These are phyloP conservation scores for Spinus pinus DNA, from an alignment of 2,797 vertebrate species.

Conservation along the genomic window DNA sequence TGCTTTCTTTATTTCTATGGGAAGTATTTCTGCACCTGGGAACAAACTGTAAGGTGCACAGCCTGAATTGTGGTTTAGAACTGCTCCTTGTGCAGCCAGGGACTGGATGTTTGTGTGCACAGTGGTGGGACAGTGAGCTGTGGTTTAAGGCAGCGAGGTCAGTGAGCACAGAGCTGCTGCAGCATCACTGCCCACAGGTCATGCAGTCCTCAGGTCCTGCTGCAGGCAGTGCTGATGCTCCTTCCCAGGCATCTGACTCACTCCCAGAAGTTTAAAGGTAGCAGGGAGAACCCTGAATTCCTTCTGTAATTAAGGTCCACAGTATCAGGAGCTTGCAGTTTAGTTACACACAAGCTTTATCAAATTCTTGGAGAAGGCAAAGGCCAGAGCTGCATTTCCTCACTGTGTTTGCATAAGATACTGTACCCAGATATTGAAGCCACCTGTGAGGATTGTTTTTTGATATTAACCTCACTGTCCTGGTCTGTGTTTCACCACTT, in stretches of 20 bases:
- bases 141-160: background rate
- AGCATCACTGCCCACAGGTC: background rate
- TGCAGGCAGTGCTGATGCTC: background rate
- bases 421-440: background rate
- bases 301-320: accelerated
- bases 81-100: background rate
- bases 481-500: background rate
- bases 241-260: background rate
- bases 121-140: accelerated
- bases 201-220: background rate
- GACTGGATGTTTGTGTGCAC: background rate
- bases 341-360: background rate
- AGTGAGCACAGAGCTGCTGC: background rate
- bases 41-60: background rate
- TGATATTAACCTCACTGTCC: background rate
- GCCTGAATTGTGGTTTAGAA: background rate
- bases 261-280: background rate
- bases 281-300: background rate
- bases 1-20: background rate
- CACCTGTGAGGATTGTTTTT: background rate
- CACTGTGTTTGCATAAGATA: background rate
- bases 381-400: background rate
- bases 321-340: background rate
- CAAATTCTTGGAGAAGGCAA: background rate
- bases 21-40: background rate